Evolutionary conservation across 2,888 invertebrate genomes (phyloP), one percentile per base, ranked within the genome.

Genomic region (Nymphalis c-album): DNA sequence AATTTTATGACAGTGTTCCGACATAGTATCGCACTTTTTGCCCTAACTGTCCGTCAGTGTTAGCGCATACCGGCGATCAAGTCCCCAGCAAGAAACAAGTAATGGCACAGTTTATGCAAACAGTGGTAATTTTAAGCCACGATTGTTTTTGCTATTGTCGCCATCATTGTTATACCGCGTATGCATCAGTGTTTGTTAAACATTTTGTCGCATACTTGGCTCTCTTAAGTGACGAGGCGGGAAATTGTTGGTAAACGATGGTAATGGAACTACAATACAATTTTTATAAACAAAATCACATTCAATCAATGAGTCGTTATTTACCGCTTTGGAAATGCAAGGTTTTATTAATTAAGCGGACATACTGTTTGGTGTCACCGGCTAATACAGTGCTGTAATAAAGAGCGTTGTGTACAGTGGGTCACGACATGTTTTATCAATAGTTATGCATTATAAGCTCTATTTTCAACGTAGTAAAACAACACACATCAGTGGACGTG

Each of bases 1-100:
- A 85, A 87, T 88, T 90, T 90, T 91, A 91, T 90, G 90, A 90
- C 85, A 67, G 58, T 67, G 68, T 72, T 72, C 74, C 74, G 72
- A 67, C 80, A 83, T 82, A 85, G 79, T 90, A 88, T 87, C 86
- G 89, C 87, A 88, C 86, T 90, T 90, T 91, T 91, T 90, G 88
- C 87, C 87, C 85, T 86, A 89, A 86, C 85, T 85, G 85, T 84
- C 84, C 85, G 84, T 84, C 77, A 78, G 77, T 64, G 75, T 74
- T 76, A 76, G 78, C 76, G 76, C 71, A 71, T 64, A 62, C 68
- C 65, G 70, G 55, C 65, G 47, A 69, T 72, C 70, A 68, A 72
- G 62, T 69, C 64, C 67, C 64, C 64, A 48, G 64, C 68, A 70
- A 62, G 71, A 68, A 69, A 71, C 63, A 71, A 59, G 59, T 69